Conservation (phyloP, 64 coral and sea anemone genomes). For the Anthopleura sola region DNA sequence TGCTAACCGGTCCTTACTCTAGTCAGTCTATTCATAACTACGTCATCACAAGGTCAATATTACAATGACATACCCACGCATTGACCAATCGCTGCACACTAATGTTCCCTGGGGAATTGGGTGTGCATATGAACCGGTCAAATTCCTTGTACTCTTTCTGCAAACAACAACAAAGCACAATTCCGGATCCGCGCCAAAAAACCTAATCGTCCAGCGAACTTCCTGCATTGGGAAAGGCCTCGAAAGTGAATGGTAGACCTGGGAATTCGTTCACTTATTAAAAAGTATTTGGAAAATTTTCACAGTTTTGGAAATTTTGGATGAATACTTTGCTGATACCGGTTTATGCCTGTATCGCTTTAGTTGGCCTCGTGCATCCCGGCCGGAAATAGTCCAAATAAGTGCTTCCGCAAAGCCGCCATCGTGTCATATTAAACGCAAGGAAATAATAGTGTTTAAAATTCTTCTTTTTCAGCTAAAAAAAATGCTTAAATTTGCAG, state of each 20-base stretch:
- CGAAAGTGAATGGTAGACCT: not conserved
- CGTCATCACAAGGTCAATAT: conserved; percentile 27
- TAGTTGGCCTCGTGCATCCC: not conserved
- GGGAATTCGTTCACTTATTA: not conserved
- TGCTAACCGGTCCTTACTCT: conserved; percentile 18
- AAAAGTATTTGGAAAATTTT: not conserved
- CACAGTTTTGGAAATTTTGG: not conserved
- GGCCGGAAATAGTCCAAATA: conserved; percentile 22
- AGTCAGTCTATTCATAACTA: conserved; percentile 31
- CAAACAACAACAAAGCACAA: conserved; percentile 38
- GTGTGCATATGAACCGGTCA: conserved; percentile 19
- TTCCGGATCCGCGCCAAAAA: conserved; percentile 28
- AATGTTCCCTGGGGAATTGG: conserved; percentile 13
- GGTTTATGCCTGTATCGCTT: not conserved
- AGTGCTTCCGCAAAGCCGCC: not conserved
- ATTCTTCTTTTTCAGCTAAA: not conserved
- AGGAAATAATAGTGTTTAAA: not conserved
- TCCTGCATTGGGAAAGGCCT: not conserved
- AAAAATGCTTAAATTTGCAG: not conserved
- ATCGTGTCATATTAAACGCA: not conserved
- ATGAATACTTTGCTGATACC: not conserved
- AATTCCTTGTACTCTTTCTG: conserved; percentile 30
- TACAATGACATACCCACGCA: conserved; percentile 32
- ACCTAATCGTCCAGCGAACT: not conserved
- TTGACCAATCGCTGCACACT: conserved; percentile 18